Evolutionary conservation across 2,797 vertebrate species (phyloP).

Genomic region (Tapera naevia): DNA sequence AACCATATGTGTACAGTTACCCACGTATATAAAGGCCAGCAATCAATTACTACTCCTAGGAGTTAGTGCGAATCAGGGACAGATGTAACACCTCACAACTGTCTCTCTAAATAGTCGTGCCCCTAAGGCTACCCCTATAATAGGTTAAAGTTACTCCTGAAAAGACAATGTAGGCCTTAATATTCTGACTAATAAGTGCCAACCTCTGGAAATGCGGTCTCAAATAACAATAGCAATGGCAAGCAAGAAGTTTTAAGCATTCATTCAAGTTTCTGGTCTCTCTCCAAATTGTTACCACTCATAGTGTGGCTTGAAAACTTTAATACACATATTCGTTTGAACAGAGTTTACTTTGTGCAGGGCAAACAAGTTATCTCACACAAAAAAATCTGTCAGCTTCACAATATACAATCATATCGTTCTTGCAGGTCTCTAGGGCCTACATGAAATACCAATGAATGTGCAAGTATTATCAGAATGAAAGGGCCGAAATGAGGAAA

Average conservation of each 20-base stretch:
- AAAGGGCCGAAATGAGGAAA: conserved; percentile 38
- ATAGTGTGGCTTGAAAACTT: not conserved
- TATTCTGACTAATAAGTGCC: conserved; percentile 15
- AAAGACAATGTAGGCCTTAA: not conserved
- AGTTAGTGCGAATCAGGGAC: not conserved
- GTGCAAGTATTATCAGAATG: conserved; percentile 19
- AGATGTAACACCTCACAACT: not conserved
- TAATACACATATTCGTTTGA: not conserved
- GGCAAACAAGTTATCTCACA: conserved; percentile 27
- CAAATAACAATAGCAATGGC: not conserved
- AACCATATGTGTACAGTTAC: conserved; percentile 5
- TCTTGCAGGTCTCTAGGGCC: not conserved
- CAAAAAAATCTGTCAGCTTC: not conserved
- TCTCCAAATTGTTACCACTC: not conserved
- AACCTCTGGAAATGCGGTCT: not conserved
- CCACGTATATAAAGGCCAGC: not conserved
- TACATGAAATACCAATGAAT: conserved; percentile 37
- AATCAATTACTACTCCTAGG: not conserved
- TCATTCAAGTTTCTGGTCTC: not conserved
- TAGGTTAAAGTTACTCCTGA: not conserved
- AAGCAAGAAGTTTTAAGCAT: conserved; percentile 30
- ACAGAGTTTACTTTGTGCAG: conserved; percentile 24
- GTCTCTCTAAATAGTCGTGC: not conserved
- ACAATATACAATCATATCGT: not conserved
- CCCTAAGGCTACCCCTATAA: not conserved